A percentile compares a stretch with the other conserved stretches of the same genome.
These are phyloP conservation scores for Physeter macrocephalus DNA, from an alignment of 2,113 vertebrate genomes.

Conservation along the genomic window DNA sequence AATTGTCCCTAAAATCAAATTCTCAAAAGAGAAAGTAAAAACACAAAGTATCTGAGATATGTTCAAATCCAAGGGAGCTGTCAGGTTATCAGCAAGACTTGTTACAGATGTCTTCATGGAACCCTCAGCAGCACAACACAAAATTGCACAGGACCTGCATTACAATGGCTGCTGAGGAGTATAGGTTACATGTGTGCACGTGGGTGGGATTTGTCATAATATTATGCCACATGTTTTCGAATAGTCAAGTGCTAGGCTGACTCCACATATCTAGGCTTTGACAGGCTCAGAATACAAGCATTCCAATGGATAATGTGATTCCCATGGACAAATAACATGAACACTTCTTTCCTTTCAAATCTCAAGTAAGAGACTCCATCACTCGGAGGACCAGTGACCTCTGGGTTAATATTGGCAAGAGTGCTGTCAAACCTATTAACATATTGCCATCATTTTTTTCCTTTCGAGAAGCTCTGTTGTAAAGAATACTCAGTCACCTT, in stretches of 20 bases:
- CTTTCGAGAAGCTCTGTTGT: neutral
- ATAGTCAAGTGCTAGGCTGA: neutral
- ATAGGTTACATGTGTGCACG: neutral
- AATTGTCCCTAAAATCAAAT: neutral
- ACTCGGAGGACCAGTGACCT: neutral
- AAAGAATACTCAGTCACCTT: neutral
- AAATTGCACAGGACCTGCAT: neutral
- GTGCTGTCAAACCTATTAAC: conserved; percentile 8
- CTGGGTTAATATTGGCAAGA: conserved; percentile 14
- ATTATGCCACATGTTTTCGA: neutral
- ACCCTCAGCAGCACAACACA: neutral
- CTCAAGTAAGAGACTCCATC: neutral
- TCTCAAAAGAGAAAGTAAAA: neutral
- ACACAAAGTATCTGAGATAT: neutral
- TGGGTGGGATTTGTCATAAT: neutral
- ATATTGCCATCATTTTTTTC: neutral
- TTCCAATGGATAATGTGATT: conserved; percentile 1
- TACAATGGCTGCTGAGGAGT: neutral
- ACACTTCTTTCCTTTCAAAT: neutral
- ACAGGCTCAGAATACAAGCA: neutral
- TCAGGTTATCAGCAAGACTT: neutral
- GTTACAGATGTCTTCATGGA: neutral
- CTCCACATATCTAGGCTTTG: neutral
- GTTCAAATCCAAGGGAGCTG: neutral
- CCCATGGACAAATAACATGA: neutral